Evolutionary conservation across 2,888 invertebrate species (phyloP).

Genomic region (Apamea anceps): DNA sequence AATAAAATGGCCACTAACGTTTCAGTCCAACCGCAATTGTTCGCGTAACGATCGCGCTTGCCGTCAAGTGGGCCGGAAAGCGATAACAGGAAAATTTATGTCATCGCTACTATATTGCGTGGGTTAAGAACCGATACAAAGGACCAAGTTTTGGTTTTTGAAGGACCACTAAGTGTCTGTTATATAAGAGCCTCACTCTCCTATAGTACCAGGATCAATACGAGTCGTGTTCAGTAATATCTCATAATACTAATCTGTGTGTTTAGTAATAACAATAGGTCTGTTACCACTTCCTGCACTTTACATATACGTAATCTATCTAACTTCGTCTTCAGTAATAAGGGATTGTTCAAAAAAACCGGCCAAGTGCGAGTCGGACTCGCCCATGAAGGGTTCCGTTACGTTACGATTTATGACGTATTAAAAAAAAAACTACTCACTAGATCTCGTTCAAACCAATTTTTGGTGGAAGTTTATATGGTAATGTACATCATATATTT

Average conservation of each 20-base stretch:
- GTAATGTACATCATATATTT: no score
- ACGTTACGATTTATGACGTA: no score
- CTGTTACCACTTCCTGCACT: no score
- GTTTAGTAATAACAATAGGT: no score
- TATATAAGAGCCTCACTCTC: not conserved
- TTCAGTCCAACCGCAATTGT: slow-evolving; percentile 69
- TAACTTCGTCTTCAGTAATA: not conserved
- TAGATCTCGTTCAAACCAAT: no score
- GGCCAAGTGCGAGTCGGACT: no score
- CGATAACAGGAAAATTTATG: slow-evolving; percentile 80
- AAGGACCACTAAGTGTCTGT: not conserved
- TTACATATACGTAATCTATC: no score
- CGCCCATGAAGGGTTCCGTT: no score
- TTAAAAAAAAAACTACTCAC: no score
- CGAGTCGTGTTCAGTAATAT: no score
- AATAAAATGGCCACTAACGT: slow-evolving; percentile 71
- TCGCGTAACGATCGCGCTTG: slow-evolving; percentile 68
- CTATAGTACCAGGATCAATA: not conserved
- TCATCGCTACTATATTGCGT: slow-evolving; percentile 62
- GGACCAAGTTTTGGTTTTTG: slow-evolving; percentile 6
- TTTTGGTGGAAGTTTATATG: no score
- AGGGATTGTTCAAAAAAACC: not conserved
- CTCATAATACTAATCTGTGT: no score
- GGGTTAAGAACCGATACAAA: slow-evolving; percentile 52
- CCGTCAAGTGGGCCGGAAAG: slow-evolving; percentile 79